Evolutionary conservation across 2,888 invertebrate species (phyloP).

Genomic region (Teinopalpus imperialis): DNA sequence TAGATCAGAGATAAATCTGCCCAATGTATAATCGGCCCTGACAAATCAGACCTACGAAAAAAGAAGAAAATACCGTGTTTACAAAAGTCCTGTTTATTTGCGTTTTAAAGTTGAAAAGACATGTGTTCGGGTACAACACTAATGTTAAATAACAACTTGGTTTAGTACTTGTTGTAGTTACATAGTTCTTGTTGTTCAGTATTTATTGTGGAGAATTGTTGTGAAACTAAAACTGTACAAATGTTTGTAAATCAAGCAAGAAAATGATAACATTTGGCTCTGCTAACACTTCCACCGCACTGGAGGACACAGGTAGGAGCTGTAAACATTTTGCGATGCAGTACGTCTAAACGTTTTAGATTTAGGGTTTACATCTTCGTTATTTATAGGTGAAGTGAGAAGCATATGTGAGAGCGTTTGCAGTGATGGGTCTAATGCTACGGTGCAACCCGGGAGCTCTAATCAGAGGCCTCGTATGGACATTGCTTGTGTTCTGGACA

Average conservation of each 20-base stretch:
- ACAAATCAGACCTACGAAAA: no score
- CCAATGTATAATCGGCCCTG: no score
- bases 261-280: slow-evolving; percentile 77
- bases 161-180: slow-evolving; percentile 38
- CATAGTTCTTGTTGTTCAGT: slow-evolving; percentile 34
- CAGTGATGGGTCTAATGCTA: slow-evolving; percentile 78
- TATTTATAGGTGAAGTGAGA: slow-evolving; percentile 68
- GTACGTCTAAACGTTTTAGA: slow-evolving; percentile 1
- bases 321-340: slow-evolving; percentile 33
- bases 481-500: slow-evolving; percentile 93
- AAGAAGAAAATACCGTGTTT: neutral
- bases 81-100: slow-evolving; percentile 1
- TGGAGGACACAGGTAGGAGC: slow-evolving; percentile 68
- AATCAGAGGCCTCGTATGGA: slow-evolving; percentile 88
- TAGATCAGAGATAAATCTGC: no score
- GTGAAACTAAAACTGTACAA: slow-evolving; percentile 60
- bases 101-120: neutral
- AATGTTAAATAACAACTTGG: slow-evolving; percentile 69
- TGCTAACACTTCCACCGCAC: slow-evolving; percentile 61
- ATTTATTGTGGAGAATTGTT: slow-evolving; percentile 57
- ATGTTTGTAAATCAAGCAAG: slow-evolving; percentile 57
- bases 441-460: slow-evolving; percentile 63
- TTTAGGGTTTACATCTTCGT: slow-evolving; percentile 32
- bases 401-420: slow-evolving; percentile 79
- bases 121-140: slow-evolving; percentile 46